Evolutionary conservation across 2,888 invertebrate genomes (phyloP), one percentile per base, ranked within the genome.

Genomic region (Dermolepida albohirtum): DNA sequence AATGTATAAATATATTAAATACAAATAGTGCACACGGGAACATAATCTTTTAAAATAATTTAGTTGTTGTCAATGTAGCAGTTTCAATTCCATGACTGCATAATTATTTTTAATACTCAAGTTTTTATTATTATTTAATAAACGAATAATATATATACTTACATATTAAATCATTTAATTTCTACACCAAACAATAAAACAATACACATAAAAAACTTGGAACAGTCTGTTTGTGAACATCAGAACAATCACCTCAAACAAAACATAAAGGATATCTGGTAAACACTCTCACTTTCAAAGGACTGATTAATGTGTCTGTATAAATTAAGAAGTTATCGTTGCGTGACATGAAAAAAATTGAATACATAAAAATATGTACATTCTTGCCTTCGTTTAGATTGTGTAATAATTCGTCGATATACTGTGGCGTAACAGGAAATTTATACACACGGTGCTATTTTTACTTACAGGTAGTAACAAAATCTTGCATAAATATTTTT

Each of bases 271-370:
- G 43, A 57, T 57, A 12, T 43, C 57, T 57, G 27, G 34, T 47
- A 62, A 44, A 34, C 47, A 34, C 59, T 62, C 59, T 62, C 47
- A 62, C 59, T 62, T 47, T 62, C 47, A 34, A 29, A 62, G 16
- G n/a, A 62, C 22, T 22, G 22, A 22, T 22, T 22, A 22, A 22
- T 22, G 5, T 47, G 44, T 54, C 8, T 14, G 17, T 17, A 40
- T n/a, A 50, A 50, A 17, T 34, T 34, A 12, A 29, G 29, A 52
- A 52, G 59, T 62, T 62, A 62, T 62, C 59, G 59, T 47, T 62
- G 59, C 59, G 47, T 62, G 59, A 62, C 44, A 62, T 47, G 39
- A 47, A n/a, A 49, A 8, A 49, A 34, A 47, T 47, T 34, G 34
- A 34, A 34, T 34, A 10, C 10, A 34, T 10, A 34, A 34, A 34